phyloP scores from a whole-genome alignment of 2,113 vertebrate species.

The Ginglymostoma cirratum region DNA sequence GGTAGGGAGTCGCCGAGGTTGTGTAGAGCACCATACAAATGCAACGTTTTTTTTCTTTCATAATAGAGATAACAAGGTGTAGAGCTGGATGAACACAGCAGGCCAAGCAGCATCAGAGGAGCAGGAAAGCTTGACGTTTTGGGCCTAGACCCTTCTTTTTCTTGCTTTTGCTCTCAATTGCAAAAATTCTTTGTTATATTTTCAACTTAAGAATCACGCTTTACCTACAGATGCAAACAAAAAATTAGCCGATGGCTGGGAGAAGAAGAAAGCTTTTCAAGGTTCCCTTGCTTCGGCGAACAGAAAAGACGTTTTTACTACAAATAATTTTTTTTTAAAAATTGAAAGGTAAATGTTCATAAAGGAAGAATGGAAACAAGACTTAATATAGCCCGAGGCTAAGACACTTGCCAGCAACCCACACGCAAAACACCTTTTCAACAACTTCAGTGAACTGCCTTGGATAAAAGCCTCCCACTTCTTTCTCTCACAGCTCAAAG shows the following conservation, averaged over 20 bases:
- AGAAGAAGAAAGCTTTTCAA: neutral
- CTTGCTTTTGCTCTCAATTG: no score
- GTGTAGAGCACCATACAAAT: neutral
- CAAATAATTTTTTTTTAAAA: conserved; percentile 1
- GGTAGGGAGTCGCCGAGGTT: neutral
- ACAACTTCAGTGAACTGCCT: neutral
- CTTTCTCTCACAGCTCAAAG: neutral
- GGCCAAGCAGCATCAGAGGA: no score
- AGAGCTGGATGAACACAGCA: no score
- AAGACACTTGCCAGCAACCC: neutral
- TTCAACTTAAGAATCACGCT: neutral
- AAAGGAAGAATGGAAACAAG: neutral
- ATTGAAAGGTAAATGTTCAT: neutral
- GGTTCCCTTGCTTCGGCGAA: neutral
- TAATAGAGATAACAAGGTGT: no score
- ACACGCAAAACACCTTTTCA: neutral
- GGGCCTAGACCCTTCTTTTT: no score
- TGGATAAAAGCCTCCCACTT: neutral
- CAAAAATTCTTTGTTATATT: neutral
- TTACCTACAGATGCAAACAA: neutral
- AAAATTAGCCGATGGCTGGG: neutral
- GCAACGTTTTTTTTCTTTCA: neutral
- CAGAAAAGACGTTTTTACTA: neutral
- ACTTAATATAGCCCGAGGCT: neutral
- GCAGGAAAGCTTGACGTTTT: no score